A percentile compares a stretch with the other conserved stretches of the same genome.
Conservation (phyloP, 1,140 invertebrate genomes). For the Protaetia brevitarsis region DNA sequence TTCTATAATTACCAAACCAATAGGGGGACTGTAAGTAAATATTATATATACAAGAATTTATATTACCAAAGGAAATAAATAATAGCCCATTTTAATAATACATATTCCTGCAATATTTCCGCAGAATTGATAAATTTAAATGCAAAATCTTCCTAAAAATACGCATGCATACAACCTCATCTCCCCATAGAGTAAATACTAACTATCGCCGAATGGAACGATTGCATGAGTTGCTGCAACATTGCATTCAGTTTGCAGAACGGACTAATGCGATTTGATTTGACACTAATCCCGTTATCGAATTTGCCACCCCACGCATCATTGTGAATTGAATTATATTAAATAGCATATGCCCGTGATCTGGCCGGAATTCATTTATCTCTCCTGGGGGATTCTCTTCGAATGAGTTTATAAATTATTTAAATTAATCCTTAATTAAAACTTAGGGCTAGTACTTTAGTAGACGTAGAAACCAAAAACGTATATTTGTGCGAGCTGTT, state of each 20-base stretch:
- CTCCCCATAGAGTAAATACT: conserved; percentile 9
- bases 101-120: background rate
- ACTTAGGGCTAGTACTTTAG: background rate
- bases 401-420: conserved; percentile 21
- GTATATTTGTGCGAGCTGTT: too few species aligned
- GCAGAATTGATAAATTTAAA: background rate
- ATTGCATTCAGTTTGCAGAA: conserved; percentile 37
- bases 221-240: conserved; percentile 24
- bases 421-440: conserved; percentile 21
- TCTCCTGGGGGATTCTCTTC: background rate
- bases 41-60: too few species aligned
- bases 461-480: too few species aligned
- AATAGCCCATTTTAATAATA: too few species aligned
- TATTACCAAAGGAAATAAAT: too few species aligned
- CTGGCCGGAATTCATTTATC: conserved; percentile 30
- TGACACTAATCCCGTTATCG: conserved; percentile 51
- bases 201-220: conserved; percentile 20
- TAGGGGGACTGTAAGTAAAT: too few species aligned
- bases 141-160: too few species aligned
- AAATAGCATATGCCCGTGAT: conserved; percentile 43
- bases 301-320: conserved; percentile 48
- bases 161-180: background rate
- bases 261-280: conserved; percentile 49
- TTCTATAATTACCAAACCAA: too few species aligned
- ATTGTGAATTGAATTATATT: conserved; percentile 44